A percentile compares a stretch with the other conserved stretches of the same genome.
Conservation (phyloP, 1,140 invertebrate genomes). For the Laodelphax striatellus region DNA sequence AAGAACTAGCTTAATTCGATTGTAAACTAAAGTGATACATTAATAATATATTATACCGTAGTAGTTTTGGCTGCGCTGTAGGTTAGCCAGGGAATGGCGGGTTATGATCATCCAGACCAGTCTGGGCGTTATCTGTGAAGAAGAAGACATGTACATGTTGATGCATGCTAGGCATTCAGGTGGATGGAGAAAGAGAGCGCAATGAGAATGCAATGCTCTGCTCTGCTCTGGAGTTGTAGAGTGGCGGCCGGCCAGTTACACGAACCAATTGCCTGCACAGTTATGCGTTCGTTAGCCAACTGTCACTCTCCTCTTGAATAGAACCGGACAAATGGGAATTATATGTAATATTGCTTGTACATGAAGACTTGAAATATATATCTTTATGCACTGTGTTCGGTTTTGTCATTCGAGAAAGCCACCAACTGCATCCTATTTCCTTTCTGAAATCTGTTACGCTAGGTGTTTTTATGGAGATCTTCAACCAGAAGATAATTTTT, state of each 20-base stretch:
- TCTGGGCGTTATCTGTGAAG: constrained; percentile 3
- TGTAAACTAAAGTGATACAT: constrained; percentile 12
- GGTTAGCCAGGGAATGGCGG: constrained; percentile 12
- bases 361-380: constrained; percentile 24
- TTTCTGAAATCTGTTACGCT: too few relatives aligned
- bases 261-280: neutral
- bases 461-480: too few relatives aligned
- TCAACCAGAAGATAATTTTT: too few relatives aligned
- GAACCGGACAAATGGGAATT: constrained; percentile 14
- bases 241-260: too few relatives aligned
- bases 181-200: neutral
- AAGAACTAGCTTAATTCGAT: constrained; percentile 14
- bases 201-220: neutral
- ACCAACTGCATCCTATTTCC: too few relatives aligned
- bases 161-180: neutral
- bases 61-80: constrained; percentile 16
- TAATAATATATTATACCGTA: constrained; percentile 19
- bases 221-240: too few relatives aligned
- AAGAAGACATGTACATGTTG: neutral
- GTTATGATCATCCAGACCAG: neutral
- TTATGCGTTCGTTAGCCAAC: neutral
- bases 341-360: constrained; percentile 24
- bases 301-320: neutral
- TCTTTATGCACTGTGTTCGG: constrained; percentile 22
- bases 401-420: neutral